Conservation (phyloP, 1,140 invertebrate genomes). For the Hetaerina americana region DNA sequence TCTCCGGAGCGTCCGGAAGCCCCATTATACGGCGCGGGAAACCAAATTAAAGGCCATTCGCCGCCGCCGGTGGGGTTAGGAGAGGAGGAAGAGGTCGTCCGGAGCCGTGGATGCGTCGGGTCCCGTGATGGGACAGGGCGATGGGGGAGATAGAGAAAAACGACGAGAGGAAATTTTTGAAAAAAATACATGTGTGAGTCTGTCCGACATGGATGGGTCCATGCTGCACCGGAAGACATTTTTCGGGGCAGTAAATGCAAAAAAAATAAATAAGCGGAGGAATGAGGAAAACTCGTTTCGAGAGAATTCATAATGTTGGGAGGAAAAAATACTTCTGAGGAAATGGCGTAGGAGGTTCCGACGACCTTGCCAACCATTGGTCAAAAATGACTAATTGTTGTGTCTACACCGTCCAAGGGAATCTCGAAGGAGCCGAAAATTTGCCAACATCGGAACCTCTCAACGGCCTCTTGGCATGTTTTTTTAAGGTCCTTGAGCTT, state of each 20-base stretch:
- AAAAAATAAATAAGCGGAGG: too few relatives aligned
- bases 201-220: background rate
- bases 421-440: too few relatives aligned
- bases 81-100: background rate
- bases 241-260: background rate
- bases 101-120: background rate
- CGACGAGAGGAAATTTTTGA: too few relatives aligned
- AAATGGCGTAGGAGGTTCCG: background rate
- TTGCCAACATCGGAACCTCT: too few relatives aligned
- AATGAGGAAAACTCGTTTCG: background rate
- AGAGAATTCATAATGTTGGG: background rate
- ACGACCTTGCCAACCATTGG: background rate
- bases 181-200: too few relatives aligned
- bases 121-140: background rate
- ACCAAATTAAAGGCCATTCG: background rate
- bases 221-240: background rate
- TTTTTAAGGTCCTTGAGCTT: too few relatives aligned
- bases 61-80: background rate
- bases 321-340: background rate
- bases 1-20: background rate
- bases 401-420: too few relatives aligned
- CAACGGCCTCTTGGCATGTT: too few relatives aligned
- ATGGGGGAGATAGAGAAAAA: too few relatives aligned
- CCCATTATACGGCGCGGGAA: background rate
- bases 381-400: background rate